Conservation (phyloP, 2,888 invertebrate species). For the Erebia palarica region DNA sequence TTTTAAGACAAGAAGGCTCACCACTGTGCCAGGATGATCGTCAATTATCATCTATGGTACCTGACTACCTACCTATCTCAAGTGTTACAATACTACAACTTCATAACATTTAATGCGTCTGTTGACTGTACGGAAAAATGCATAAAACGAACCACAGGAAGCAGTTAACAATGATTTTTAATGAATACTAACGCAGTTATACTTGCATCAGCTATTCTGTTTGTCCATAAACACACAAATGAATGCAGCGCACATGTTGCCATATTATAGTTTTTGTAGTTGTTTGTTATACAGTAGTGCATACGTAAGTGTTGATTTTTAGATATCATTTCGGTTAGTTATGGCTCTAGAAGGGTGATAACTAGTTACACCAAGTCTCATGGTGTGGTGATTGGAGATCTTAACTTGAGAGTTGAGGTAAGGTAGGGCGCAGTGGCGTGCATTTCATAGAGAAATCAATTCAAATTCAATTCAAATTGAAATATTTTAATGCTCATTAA, state of each 20-base stretch:
- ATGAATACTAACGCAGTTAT: constrained; percentile 40
- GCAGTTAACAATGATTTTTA: constrained; percentile 38
- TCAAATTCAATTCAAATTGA: too few relatives aligned
- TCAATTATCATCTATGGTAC: not conserved
- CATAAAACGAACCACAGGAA: constrained; percentile 33
- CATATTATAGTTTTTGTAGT: not conserved
- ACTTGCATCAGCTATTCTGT: constrained; percentile 27
- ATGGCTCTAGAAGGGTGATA: too few relatives aligned
- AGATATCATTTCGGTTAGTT: too few relatives aligned
- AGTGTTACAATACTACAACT: not conserved
- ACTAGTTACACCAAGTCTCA: too few relatives aligned
- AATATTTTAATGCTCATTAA: too few relatives aligned
- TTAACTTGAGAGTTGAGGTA: too few relatives aligned
- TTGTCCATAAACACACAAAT: constrained; percentile 20
- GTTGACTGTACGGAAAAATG: constrained; percentile 21
- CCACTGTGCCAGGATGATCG: too few relatives aligned
- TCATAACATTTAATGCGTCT: constrained; percentile 4
- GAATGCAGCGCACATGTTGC: not conserved
- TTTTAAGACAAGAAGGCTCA: too few relatives aligned
- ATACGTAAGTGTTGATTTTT: too few relatives aligned
- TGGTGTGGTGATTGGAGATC: too few relatives aligned
- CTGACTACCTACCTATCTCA: not conserved
- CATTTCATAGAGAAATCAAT: too few relatives aligned
- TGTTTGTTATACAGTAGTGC: not conserved
- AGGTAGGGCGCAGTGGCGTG: too few relatives aligned